Percentiles rank a stretch among this genome's conserved stretches.
phyloP scores from a whole-genome alignment of 2,797 vertebrate species.

The Phyllotis vaccarum region DNA sequence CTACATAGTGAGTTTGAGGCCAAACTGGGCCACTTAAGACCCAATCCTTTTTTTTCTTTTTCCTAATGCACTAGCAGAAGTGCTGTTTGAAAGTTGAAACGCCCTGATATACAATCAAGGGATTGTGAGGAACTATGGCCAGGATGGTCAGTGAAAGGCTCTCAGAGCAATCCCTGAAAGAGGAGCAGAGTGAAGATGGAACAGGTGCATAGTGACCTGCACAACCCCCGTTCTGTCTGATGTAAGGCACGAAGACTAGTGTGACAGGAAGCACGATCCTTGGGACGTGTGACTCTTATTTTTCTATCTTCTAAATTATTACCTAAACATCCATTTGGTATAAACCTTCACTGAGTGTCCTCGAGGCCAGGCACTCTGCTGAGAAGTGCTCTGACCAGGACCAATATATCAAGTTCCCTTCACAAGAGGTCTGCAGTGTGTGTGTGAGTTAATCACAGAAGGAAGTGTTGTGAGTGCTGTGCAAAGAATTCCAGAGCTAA shows the following conservation, averaged over 20 bases:
- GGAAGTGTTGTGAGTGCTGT: background rate
- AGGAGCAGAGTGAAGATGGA: background rate
- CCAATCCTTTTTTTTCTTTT: background rate
- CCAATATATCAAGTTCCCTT: background rate
- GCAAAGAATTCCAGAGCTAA: background rate
- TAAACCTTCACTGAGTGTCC: background rate
- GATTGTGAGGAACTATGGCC: background rate
- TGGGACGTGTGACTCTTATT: background rate
- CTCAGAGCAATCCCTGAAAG: background rate
- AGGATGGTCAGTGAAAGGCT: background rate
- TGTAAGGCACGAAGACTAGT: background rate
- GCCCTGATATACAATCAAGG: background rate
- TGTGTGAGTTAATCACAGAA: background rate
- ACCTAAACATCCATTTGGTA: background rate
- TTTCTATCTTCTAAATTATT: conserved; percentile 3
- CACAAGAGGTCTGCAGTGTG: background rate
- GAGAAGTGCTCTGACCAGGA: background rate
- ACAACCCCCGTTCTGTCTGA: background rate
- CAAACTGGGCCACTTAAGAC: background rate
- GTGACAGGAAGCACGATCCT: conserved; percentile 8
- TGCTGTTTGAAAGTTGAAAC: background rate
- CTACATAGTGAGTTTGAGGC: background rate
- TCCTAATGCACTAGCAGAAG: background rate
- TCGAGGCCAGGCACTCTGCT: background rate
- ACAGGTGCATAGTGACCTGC: background rate